Conservation (phyloP, 2,888 invertebrate species). For the Antitype chi region DNA sequence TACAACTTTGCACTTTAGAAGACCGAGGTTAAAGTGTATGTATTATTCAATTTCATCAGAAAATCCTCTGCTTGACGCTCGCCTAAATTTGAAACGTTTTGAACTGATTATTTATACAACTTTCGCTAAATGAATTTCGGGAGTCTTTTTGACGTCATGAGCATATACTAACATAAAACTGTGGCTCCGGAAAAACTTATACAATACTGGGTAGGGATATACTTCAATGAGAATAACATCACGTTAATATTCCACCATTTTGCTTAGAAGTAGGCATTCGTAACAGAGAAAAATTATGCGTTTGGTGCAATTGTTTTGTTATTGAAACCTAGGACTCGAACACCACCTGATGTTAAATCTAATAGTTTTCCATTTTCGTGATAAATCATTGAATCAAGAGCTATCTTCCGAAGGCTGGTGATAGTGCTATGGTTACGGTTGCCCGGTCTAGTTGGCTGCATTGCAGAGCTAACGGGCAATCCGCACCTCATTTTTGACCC, state of each 20-base stretch:
- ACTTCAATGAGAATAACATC: background rate
- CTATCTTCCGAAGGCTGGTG: conserved; percentile 10
- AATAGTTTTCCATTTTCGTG: background rate
- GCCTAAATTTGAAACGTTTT: background rate
- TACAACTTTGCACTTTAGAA: background rate
- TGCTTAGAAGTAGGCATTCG: background rate
- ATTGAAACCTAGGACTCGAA: conserved; percentile 37
- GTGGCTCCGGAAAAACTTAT: too few relatives aligned
- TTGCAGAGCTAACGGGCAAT: background rate
- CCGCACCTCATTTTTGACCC: background rate
- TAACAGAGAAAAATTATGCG: background rate
- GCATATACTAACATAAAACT: background rate
- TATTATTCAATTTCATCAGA: background rate
- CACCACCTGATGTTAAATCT: conserved; percentile 64
- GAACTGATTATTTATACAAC: too few relatives aligned
- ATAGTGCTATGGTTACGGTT: background rate
- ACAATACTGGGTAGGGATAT: background rate
- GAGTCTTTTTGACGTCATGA: background rate
- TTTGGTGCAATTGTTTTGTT: conserved; percentile 33
- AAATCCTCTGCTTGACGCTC: background rate
- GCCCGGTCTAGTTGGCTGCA: background rate
- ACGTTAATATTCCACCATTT: background rate
- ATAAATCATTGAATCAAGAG: background rate
- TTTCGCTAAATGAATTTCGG: background rate
- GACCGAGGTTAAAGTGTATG: background rate